Base-by-base conservation (phyloP, 2,888 invertebrate species). In the Drosophila tanythrix region DNA sequence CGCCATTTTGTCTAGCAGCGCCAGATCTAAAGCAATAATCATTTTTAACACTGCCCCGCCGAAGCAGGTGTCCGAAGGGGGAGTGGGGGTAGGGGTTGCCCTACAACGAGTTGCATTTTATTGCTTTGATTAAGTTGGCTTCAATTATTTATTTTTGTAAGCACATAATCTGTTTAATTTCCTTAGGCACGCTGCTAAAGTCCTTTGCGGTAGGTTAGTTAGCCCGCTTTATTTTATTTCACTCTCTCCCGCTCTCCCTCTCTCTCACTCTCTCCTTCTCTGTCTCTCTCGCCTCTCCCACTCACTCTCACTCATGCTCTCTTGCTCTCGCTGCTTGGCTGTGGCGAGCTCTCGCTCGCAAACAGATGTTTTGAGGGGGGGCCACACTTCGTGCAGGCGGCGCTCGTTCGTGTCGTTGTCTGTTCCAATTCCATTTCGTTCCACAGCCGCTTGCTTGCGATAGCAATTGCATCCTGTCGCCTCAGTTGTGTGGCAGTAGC, bases 401-500 rank as follows among this genome's bases (percentile, higher is more conserved):
- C 51, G 70, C 64, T 67, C 68, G 43, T 52, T 79, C 76, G 77
- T 75, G 66, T 70, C 56, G 68, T 52, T 66, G 65, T 53, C 73
- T 79, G 85, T 84, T 89, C 48, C 89, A n/a, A 57, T 84, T 71
- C 76, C 85, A 82, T 65, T 66, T 71, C 77, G 75, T 87, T 76
- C 73, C 86, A 55, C 76, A 69, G 74, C 63, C 65, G 81, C 75
- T 63, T 75, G 60, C 71, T 60, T 31, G 53, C 29, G 70, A 58
- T 70, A 73, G 70, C 72, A 64, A 77, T 50, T 83, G 88, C 84
- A 84, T 88, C 84, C 88, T 84, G 88, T 77, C 78, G 83, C 74
- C 62, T 87, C 89, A 86, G 86, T 86, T 86, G 89, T 84, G 86
- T 86, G 89, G 86, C 86, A 89, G 80, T 80, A 89, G 86, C 86